Conservation (phyloP, 2,797 vertebrate genomes). For the Pelodytes ibericus region DNA sequence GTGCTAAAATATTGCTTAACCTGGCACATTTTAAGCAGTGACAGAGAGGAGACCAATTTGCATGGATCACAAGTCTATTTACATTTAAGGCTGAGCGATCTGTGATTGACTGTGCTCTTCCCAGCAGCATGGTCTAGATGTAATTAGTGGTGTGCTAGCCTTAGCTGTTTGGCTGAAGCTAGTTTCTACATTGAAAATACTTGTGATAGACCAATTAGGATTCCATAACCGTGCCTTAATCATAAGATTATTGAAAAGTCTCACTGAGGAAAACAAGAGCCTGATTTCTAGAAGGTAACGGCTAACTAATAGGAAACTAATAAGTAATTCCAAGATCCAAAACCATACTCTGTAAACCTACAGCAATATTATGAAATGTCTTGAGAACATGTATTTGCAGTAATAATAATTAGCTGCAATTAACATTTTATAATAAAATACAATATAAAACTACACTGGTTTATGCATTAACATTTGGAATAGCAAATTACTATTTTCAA, state of each 20-base stretch:
- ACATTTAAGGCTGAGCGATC: slow-evolving; percentile 42
- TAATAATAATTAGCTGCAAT: too few species aligned
- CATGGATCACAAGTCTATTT: slow-evolving; percentile 51
- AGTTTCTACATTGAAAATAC: slow-evolving; percentile 24
- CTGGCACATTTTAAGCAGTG: slow-evolving; percentile 9
- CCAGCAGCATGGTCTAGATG: slow-evolving; percentile 31
- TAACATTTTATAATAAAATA: too few species aligned
- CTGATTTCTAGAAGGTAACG: too few species aligned
- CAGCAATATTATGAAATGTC: too few species aligned
- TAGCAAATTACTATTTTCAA: too few species aligned
- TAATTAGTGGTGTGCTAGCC: slow-evolving; percentile 34
- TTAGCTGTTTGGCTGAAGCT: slow-evolving; percentile 29
- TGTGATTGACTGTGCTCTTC: slow-evolving; percentile 41
- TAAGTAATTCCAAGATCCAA: too few species aligned
- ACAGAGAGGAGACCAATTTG: slow-evolving; percentile 40
- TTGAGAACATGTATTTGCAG: too few species aligned
- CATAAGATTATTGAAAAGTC: slow-evolving; percentile 29
- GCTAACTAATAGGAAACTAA: too few species aligned
- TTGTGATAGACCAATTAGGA: slow-evolving; percentile 42
- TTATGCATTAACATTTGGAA: too few species aligned
- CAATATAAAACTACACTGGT: too few species aligned
- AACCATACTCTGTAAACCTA: too few species aligned
- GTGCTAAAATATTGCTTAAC: slow-evolving; percentile 38
- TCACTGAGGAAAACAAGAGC: slow-evolving; percentile 22
- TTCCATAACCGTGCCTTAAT: slow-evolving; percentile 25